Percentiles rank a stretch among this genome's conserved stretches.
Evolutionary conservation across 2,113 vertebrate species (phyloP).

Genomic region (Chaenogobius annularis): DNA sequence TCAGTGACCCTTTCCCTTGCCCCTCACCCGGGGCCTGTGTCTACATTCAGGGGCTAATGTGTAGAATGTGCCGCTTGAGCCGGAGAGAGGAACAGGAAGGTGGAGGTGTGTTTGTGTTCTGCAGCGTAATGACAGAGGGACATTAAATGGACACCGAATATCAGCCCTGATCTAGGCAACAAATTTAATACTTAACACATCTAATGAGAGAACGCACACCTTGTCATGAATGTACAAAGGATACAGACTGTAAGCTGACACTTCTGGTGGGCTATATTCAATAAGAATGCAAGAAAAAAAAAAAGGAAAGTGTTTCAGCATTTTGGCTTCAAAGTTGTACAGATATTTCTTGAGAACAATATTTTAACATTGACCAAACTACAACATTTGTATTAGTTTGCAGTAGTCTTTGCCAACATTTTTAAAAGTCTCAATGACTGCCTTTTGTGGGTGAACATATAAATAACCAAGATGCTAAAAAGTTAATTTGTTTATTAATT

Average conservation of each 20-base stretch:
- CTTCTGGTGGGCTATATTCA: neutral
- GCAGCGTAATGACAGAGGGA: conserved; percentile 4
- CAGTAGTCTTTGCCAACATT: too few species aligned
- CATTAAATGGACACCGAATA: conserved; percentile 3
- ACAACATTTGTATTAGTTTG: neutral
- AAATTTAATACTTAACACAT: conserved; percentile 5
- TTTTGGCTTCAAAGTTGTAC: neutral
- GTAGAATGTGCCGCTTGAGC: conserved; percentile 36
- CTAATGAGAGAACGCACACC: neutral
- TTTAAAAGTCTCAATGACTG: too few species aligned
- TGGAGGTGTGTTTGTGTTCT: neutral
- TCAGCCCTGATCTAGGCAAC: neutral
- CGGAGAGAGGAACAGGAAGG: conserved; percentile 20
- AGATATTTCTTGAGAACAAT: neutral
- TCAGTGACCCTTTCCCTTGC: conserved; percentile 25
- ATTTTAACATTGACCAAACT: neutral
- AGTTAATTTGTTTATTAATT: neutral
- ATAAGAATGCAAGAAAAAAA: neutral
- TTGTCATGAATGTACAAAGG: neutral
- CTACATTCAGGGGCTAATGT: conserved; percentile 33
- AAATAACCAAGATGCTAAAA: too few species aligned
- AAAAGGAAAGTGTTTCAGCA: too few species aligned
- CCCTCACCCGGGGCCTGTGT: conserved; percentile 3
- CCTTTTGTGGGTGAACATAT: too few species aligned
- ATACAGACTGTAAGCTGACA: neutral